Conservation (phyloP, 2,113 vertebrate species). For the Tyrannus savana region DNA sequence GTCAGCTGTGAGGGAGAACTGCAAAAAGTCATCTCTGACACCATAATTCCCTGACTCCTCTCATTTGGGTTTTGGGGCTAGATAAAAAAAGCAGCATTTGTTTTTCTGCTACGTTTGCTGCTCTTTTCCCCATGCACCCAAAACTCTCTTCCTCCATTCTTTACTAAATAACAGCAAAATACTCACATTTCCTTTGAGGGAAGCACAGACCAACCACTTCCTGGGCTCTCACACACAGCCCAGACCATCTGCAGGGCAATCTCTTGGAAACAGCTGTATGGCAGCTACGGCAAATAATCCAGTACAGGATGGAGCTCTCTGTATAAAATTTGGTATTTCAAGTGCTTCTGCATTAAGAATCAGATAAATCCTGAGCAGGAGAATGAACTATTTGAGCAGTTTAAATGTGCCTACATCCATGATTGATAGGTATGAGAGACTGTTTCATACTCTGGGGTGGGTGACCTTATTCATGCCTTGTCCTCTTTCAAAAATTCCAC, state of each 20-base stretch:
- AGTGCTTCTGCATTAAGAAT: slow-evolving; percentile 58
- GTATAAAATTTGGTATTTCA: slow-evolving; percentile 55
- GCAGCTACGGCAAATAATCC: slow-evolving; percentile 14
- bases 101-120: background rate
- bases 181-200: background rate
- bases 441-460: slow-evolving; percentile 46
- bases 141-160: background rate
- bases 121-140: background rate
- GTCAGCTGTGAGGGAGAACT: background rate
- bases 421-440: slow-evolving; percentile 54
- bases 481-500: slow-evolving; percentile 51
- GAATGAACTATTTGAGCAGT: slow-evolving; percentile 58
- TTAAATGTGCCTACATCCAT: slow-evolving; percentile 1
- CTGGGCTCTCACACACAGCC: background rate
- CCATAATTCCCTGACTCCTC: background rate
- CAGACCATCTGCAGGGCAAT: background rate
- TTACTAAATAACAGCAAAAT: background rate
- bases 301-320: slow-evolving; percentile 27
- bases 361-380: slow-evolving; percentile 59
- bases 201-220: background rate
- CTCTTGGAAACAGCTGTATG: slow-evolving; percentile 6
- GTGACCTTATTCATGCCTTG: slow-evolving; percentile 58
- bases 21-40: background rate
- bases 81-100: background rate
- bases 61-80: background rate